A percentile compares a stretch with the other conserved stretches of the same genome.
Evolutionary conservation across 2,797 vertebrate genomes (phyloP).

Genomic region (Pangasius sanitwongsei): DNA sequence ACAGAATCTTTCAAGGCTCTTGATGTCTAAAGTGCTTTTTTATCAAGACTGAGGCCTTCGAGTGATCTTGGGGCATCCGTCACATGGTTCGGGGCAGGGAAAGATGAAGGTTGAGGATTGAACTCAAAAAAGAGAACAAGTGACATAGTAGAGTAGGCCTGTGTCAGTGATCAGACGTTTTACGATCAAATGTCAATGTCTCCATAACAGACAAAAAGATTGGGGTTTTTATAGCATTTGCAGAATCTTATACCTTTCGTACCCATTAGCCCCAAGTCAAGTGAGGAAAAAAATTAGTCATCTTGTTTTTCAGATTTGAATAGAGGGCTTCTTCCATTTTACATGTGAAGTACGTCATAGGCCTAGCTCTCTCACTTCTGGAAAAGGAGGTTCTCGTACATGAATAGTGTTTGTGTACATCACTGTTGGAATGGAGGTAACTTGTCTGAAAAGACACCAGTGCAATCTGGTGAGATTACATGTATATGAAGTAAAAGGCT

Average conservation of each 20-base stretch:
- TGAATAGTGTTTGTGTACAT: not conserved
- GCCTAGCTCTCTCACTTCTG: not conserved
- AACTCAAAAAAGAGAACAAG: slow-evolving; percentile 13
- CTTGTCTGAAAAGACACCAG: not conserved
- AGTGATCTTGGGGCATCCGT: slow-evolving; percentile 38
- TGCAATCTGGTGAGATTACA: not conserved
- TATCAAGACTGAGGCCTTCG: slow-evolving; percentile 13
- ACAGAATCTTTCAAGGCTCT: slow-evolving; percentile 30
- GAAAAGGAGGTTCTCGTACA: not conserved
- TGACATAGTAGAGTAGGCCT: slow-evolving; percentile 9
- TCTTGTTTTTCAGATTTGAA: not conserved
- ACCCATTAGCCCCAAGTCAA: not conserved
- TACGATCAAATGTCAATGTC: slow-evolving; percentile 14
- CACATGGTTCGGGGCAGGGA: slow-evolving; percentile 31
- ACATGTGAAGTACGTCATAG: not conserved
- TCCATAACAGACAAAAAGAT: not conserved
- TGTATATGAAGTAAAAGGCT: not conserved
- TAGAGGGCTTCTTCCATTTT: not conserved
- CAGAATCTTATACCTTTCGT: not conserved
- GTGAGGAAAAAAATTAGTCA: not conserved
- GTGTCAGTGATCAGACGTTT: slow-evolving; percentile 19
- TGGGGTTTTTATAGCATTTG: not conserved
- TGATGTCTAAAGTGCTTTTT: slow-evolving; percentile 33
- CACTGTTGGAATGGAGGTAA: not conserved
- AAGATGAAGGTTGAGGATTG: slow-evolving; percentile 36